Percentiles rank a stretch among this genome's conserved stretches.
Conservation (phyloP, 2,113 vertebrate genomes). For the Carassius carassius region DNA sequence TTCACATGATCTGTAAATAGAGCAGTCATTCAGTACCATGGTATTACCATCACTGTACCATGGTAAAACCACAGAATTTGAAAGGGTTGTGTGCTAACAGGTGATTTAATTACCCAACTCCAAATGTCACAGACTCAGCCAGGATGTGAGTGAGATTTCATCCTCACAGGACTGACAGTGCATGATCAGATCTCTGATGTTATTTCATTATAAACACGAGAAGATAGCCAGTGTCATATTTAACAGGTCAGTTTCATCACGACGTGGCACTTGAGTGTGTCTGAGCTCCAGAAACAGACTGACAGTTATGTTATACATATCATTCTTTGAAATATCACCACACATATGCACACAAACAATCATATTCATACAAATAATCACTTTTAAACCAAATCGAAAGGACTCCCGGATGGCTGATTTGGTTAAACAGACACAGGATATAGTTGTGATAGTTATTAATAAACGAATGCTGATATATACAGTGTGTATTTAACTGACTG, state of each 20-base stretch:
- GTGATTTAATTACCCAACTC: neutral
- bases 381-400: neutral
- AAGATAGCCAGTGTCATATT: neutral
- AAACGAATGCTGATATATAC: no score
- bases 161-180: no score
- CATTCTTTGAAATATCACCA: no score
- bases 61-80: no score
- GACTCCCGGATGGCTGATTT: neutral
- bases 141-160: neutral
- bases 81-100: neutral
- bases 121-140: neutral
- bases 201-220: neutral
- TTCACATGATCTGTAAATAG: no score
- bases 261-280: conserved; percentile 23
- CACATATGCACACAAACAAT: neutral
- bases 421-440: no score
- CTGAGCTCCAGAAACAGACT: neutral
- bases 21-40: no score
- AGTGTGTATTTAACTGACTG: neutral
- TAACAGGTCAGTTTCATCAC: neutral
- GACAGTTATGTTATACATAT: neutral
- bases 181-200: neutral
- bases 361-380: neutral
- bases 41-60: neutral
- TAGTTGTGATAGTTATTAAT: no score